Evolutionary conservation across 2,113 vertebrate genomes (phyloP).

Genomic region (Eptesicus fuscus): DNA sequence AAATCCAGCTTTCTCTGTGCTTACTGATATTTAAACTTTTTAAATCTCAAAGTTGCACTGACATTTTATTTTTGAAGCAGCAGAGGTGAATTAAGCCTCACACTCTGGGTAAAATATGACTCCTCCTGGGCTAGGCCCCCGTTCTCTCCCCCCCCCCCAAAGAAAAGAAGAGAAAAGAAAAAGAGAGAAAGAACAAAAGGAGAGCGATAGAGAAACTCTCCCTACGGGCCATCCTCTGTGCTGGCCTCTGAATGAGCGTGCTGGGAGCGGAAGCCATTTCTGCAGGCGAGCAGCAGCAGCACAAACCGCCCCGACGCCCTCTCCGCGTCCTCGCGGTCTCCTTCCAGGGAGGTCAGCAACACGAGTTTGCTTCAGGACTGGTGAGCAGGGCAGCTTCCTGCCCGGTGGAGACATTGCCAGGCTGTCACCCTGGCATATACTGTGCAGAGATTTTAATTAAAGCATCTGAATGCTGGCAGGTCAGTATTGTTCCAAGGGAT

Average conservation of each 20-base stretch:
- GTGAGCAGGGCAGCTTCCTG: slow-evolving; percentile 67
- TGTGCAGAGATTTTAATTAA: slow-evolving; percentile 82
- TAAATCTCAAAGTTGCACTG: slow-evolving; percentile 26
- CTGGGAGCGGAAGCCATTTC: slow-evolving; percentile 62
- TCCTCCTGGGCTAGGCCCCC: neutral
- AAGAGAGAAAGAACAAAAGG: no score
- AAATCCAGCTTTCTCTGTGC: neutral
- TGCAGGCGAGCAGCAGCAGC: slow-evolving; percentile 51
- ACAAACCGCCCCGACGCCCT: slow-evolving; percentile 64
- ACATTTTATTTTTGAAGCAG: slow-evolving; percentile 43
- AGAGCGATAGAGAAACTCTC: neutral
- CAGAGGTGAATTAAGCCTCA: neutral
- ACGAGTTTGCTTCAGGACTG: slow-evolving; percentile 74
- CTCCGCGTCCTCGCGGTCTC: slow-evolving; percentile 71
- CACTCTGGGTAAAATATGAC: neutral
- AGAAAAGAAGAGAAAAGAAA: no score
- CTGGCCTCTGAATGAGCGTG: slow-evolving; percentile 64
- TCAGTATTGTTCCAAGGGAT: slow-evolving; percentile 79
- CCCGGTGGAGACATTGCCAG: slow-evolving; percentile 64
- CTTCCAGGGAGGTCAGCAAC: slow-evolving; percentile 59
- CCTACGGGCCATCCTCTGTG: neutral
- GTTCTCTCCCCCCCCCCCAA: no score
- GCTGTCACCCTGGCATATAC: slow-evolving; percentile 76
- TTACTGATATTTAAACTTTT: slow-evolving; percentile 59
- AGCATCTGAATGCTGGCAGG: slow-evolving; percentile 83